Conservation (phyloP, 2,113 vertebrate species). For the Amazona guildingii region DNA sequence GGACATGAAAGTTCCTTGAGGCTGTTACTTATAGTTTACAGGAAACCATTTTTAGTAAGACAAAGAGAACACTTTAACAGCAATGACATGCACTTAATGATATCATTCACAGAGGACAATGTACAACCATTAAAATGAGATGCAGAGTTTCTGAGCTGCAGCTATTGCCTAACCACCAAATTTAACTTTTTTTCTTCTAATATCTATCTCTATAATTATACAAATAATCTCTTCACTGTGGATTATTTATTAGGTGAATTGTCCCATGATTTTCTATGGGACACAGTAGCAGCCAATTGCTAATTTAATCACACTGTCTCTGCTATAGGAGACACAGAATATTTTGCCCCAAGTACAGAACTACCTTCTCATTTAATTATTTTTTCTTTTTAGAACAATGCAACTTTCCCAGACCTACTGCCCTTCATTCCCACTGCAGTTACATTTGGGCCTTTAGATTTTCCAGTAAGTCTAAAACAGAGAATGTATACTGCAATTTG, state of each 20-base stretch:
- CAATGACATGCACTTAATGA: neutral
- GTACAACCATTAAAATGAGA: neutral
- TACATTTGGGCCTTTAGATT: neutral
- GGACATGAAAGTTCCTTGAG: neutral
- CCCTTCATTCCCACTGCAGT: neutral
- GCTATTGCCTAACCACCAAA: neutral
- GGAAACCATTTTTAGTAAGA: neutral
- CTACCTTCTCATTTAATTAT: neutral
- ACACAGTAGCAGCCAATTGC: neutral
- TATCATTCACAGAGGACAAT: neutral
- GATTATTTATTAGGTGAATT: constrained; percentile 7
- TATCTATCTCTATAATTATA: neutral
- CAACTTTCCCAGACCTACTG: neutral
- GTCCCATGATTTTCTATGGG: neutral
- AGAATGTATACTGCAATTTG: neutral
- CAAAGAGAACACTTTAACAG: neutral
- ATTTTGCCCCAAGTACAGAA: neutral
- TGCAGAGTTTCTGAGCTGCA: neutral
- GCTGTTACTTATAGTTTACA: neutral
- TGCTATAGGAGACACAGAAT: neutral
- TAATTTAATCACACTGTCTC: neutral
- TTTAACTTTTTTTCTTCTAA: neutral
- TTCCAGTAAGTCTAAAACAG: neutral
- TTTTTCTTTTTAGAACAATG: neutral
- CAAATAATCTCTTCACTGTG: neutral